These are phyloP conservation scores for Hemichromis elongatus DNA, from an alignment of 2,113 vertebrate species.

Conservation along the genomic window DNA sequence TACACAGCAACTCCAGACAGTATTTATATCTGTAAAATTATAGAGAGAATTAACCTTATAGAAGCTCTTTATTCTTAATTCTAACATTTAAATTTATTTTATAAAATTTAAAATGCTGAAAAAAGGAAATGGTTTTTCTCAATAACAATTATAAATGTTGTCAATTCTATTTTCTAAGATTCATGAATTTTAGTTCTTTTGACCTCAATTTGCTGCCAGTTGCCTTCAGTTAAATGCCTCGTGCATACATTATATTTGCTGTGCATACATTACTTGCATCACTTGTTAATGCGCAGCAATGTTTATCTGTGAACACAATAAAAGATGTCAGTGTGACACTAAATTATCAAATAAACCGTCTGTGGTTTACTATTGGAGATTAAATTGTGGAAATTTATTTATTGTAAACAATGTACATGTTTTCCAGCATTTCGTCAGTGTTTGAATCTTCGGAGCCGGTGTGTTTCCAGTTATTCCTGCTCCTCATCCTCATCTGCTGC, in stretches of 20 bases:
- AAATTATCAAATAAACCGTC: not conserved
- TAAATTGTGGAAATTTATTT: not conserved
- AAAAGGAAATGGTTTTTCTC: not conserved
- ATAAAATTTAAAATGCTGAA: not conserved
- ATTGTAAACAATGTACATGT: not conserved
- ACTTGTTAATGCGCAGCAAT: not conserved
- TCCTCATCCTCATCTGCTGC: constrained; percentile 2
- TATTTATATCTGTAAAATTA: not conserved
- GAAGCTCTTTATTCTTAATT: not conserved
- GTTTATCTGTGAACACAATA: not conserved
- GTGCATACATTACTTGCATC: not conserved
- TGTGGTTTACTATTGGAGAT: not conserved
- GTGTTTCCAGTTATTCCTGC: constrained; percentile 1
- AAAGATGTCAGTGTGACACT: not conserved
- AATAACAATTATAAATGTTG: not conserved
- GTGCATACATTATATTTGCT: not conserved
- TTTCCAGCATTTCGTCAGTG: not conserved
- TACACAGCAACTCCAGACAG: not conserved
- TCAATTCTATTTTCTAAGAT: not conserved
- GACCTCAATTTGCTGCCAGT: not conserved
- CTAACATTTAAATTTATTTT: not conserved
- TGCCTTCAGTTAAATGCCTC: not conserved
- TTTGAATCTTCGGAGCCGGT: not conserved
- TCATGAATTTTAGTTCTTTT: not conserved
- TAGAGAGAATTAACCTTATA: not conserved